Base-by-base conservation (phyloP, 2,113 vertebrate genomes). In the Syngnathus scovelli region DNA sequence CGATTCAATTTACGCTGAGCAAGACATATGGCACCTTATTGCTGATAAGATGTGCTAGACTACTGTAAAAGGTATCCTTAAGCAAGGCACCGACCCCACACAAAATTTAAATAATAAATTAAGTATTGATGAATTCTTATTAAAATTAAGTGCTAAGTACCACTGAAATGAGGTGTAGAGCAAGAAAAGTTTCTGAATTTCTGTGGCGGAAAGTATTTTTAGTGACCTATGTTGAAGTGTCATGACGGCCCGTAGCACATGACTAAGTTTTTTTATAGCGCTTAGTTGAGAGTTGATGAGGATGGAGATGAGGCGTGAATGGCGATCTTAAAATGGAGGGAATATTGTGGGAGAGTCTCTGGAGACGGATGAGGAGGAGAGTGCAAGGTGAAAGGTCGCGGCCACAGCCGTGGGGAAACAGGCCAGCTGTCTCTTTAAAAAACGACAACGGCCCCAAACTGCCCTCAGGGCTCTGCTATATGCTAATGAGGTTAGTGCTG, bases 391-490 rank as follows among this genome's bases (percentile, higher is more conserved):
- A 87, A 81, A 81, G 87, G 85, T 88, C 84, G 79, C 46, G 83
- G 80, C 82, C 71, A 54, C 72, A 65, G 77, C 78, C 70, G 63
- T 65, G 73, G 85, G 86, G 85, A 87, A 90, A 82, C 46, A 5
- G 78, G 81, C 84, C 79, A 89, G 88, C 90, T 91, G 90, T 91
- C 87, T 88, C 90, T 92, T 91, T 92, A 91, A 90, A 91, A 90
- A 90, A 87, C 68, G 82, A 90, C 87, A 90, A 90, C 89, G 80
- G 89, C 76, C 70, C 69, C 78, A 78, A 81, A 85, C 80, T 56
- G 79, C 81, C 83, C 71, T 78, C 46, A 68, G 83, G 83, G 80
- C 69, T 74, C 73, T 38, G 82, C 86, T 83, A 72, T 90, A 90
- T 92, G 89, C 85, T 86, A 88, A 91, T 90, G 81, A 91, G 81